Evolutionary conservation across 2,888 invertebrate species (phyloP).

Genomic region (Himalopsyche tibetana): DNA sequence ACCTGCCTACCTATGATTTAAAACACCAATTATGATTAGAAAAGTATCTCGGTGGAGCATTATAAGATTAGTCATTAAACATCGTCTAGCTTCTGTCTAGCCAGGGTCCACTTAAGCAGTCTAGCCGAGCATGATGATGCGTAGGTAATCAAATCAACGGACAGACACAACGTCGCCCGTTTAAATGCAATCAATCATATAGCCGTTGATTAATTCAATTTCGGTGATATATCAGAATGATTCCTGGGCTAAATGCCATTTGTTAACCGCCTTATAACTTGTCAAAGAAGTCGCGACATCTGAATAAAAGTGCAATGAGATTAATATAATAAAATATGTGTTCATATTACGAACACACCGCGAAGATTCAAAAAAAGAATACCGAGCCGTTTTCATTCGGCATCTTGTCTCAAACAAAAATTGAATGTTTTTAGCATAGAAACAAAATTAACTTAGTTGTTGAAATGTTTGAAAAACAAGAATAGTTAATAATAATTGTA

Average conservation of each 20-base stretch:
- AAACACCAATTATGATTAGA: background rate
- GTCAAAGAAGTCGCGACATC: background rate
- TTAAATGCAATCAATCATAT: conserved; percentile 26
- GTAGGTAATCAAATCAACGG: conserved; percentile 30
- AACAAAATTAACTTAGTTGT: too few relatives aligned
- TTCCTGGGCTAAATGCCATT: background rate
- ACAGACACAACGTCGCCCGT: conserved; percentile 26
- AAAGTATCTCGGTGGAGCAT: background rate
- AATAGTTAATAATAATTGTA: too few relatives aligned
- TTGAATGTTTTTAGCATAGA: too few relatives aligned
- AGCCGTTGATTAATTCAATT: conserved; percentile 26
- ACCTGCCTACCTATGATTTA: background rate
- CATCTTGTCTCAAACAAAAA: too few relatives aligned
- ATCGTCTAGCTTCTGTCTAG: background rate
- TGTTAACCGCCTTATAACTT: background rate
- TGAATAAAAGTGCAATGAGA: conserved; percentile 10
- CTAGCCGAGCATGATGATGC: conserved; percentile 17
- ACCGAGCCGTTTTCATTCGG: background rate
- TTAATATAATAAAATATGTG: background rate
- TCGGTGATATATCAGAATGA: conserved; percentile 26
- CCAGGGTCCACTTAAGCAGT: conserved; percentile 13
- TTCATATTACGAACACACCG: background rate
- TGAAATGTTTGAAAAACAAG: too few relatives aligned
- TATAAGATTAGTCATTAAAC: background rate
- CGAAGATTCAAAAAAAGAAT: background rate